Conservation (phyloP, 2,113 vertebrate genomes). For the Microtus ochrogaster region DNA sequence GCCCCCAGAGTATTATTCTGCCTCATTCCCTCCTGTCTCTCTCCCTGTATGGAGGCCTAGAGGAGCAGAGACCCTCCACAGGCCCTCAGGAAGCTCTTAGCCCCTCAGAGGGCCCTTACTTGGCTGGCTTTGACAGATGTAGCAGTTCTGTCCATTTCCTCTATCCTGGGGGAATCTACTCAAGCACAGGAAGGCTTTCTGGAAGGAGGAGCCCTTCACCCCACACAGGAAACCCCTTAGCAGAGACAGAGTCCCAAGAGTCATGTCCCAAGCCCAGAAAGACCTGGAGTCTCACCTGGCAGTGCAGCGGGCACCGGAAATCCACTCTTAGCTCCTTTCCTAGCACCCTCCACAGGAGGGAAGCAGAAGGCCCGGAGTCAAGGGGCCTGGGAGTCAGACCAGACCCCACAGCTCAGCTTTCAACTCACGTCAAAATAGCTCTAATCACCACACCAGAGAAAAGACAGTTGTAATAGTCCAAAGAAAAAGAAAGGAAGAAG, state of each 20-base stretch:
- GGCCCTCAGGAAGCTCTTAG: neutral
- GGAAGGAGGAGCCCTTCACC: neutral
- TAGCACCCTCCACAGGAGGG: too few species aligned
- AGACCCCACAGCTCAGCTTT: fast-evolving
- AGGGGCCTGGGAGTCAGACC: fast-evolving
- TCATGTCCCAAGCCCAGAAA: neutral
- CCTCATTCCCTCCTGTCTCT: fast-evolving
- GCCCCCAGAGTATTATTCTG: neutral
- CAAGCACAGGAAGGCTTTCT: neutral
- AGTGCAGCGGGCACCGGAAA: fast-evolving
- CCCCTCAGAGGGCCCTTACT: neutral
- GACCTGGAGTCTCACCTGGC: neutral
- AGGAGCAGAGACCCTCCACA: neutral
- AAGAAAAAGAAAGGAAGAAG: neutral
- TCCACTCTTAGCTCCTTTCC: neutral
- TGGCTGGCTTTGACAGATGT: neutral
- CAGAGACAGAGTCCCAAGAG: conserved; percentile 1
- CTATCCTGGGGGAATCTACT: neutral
- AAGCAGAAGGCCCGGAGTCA: neutral
- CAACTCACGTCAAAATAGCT: neutral
- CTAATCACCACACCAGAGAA: neutral
- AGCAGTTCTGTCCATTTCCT: neutral
- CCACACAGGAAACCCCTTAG: neutral
- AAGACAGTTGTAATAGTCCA: neutral
- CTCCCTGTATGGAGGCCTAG: neutral